Percentiles rank a stretch among this genome's conserved stretches.
phyloP scores from a whole-genome alignment of 1,140 invertebrate genomes.

The Ganaspis sp. region DNA sequence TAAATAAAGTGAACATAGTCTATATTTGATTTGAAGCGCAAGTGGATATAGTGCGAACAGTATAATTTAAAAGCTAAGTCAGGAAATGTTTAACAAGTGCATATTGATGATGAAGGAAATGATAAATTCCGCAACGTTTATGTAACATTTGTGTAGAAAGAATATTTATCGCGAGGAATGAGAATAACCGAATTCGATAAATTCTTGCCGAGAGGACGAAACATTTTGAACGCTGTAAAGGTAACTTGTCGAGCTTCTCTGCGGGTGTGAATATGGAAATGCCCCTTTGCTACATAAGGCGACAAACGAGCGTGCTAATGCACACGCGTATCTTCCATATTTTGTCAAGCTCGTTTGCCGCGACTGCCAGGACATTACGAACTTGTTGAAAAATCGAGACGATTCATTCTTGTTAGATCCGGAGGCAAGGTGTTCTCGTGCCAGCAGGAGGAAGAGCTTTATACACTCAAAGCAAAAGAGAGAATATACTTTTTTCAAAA shows the following conservation, averaged over 20 bases:
- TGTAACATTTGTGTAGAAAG: not conserved
- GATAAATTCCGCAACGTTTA: not conserved
- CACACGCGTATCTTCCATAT: constrained; percentile 68
- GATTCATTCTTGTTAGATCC: constrained; percentile 75
- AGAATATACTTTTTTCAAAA: not conserved
- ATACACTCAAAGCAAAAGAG: constrained; percentile 13
- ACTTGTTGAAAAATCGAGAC: constrained; percentile 68
- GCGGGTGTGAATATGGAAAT: constrained; percentile 27
- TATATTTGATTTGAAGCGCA: too few species aligned
- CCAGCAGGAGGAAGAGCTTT: constrained; percentile 31
- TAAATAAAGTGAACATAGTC: too few species aligned
- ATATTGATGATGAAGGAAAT: not conserved
- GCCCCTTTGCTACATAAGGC: constrained; percentile 18
- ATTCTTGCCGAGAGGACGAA: not conserved
- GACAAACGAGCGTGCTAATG: constrained; percentile 65
- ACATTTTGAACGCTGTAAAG: constrained; percentile 5
- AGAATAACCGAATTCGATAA: constrained; percentile 6
- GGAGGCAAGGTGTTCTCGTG: constrained; percentile 19
- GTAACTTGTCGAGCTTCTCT: not conserved
- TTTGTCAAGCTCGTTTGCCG: constrained; percentile 70
- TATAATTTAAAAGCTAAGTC: not conserved
- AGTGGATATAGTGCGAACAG: too few species aligned
- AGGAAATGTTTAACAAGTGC: not conserved
- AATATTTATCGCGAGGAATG: not conserved
- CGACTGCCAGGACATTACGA: constrained; percentile 54